phyloP scores from a whole-genome alignment of 2,888 invertebrate species.

The Venusia cambrica region DNA sequence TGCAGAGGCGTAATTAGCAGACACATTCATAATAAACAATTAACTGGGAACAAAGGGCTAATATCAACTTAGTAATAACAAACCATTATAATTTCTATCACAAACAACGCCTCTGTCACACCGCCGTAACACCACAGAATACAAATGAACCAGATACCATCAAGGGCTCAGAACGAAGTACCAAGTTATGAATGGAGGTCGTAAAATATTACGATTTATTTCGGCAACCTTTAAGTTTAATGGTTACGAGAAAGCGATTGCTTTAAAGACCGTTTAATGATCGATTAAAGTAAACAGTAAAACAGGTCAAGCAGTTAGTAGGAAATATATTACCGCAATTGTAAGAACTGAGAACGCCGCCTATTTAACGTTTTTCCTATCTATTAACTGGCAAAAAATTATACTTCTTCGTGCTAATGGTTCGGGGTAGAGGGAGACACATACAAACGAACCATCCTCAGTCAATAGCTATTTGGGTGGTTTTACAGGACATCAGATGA shows the following conservation, averaged over 20 bases:
- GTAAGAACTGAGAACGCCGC: too few relatives aligned
- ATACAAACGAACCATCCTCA: too few relatives aligned
- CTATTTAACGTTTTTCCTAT: too few relatives aligned
- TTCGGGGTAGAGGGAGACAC: too few relatives aligned
- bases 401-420: too few relatives aligned
- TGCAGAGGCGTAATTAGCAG: too few relatives aligned
- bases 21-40: slow-evolving; percentile 8
- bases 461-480: too few relatives aligned
- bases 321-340: too few relatives aligned
- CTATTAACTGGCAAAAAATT: too few relatives aligned
- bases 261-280: background rate
- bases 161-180: slow-evolving; percentile 46
- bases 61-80: slow-evolving; percentile 55
- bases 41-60: slow-evolving; percentile 45
- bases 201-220: slow-evolving; percentile 26
- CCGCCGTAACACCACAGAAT: slow-evolving; percentile 59
- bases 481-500: too few relatives aligned
- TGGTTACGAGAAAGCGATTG: background rate
- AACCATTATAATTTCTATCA: slow-evolving; percentile 70
- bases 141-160: slow-evolving; percentile 63
- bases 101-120: slow-evolving; percentile 58
- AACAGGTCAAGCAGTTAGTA: too few relatives aligned
- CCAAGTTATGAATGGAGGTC: slow-evolving; percentile 33
- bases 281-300: background rate
- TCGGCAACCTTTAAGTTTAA: slow-evolving; percentile 12